Base-by-base conservation (phyloP, 1,140 invertebrate genomes). In the Trypoxylus dichotomus region DNA sequence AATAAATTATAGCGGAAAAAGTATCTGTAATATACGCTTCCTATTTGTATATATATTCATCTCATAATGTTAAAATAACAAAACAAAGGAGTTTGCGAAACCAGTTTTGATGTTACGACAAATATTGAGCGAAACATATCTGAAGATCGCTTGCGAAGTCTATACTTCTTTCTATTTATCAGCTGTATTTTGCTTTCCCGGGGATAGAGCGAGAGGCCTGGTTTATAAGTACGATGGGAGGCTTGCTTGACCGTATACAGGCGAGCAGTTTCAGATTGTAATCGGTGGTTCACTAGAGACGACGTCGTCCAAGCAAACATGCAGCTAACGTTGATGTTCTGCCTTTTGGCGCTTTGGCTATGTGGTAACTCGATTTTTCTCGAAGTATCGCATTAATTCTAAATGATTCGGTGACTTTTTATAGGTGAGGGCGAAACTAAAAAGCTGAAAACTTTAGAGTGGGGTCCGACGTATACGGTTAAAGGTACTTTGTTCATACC, bases 401-500 rank as follows among this genome's bases (percentile, higher is more conserved):
- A 19, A 37, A 37, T 19, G 29, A 10, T 10, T 74, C 29, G 1
- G 72, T 2, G 47, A 19, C 19, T 74, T 74, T n/a, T 29, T 37
- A 13, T 15, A 74, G 72, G 72, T 24, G 32, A 74, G 15, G 72
- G 54, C 5, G 42, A 25, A 74, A 32, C 2, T 29, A 68, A 10
- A 74, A 75, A 79, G 8, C 54, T 80, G 24, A 82, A 74, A 76
- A 63, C 90, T 15, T 93, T 93, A 32, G 84, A 87, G 85, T 95
- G 94, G 89, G 93, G 89, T 81, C 83, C 88, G 10, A 90, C 90
- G 7, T 95, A 96, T 83, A 90, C 91, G 7, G 91, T 92, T 0
- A 92, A 92, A 84, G 95, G 94, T 54, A 89, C 92, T 8, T 85
- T 96, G 43, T 91, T 90, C 80, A 94, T 98, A 79, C 97, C 97